A percentile compares a stretch with the other conserved stretches of the same genome.
Conservation (phyloP, 2,113 vertebrate genomes). For the Hyaena hyaena region DNA sequence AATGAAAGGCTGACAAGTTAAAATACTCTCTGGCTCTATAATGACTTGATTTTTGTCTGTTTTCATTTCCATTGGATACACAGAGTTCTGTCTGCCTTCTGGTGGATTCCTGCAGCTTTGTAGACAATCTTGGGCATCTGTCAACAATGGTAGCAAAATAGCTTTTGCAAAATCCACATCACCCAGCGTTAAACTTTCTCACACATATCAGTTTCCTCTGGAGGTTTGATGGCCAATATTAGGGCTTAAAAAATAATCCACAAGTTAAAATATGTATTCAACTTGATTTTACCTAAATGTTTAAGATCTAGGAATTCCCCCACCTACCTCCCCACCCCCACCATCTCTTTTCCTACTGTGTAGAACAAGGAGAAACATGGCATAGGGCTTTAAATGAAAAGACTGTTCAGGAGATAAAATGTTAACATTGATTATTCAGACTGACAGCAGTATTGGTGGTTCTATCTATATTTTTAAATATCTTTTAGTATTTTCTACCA, state of each 20-base stretch:
- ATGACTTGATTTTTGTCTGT: constrained; percentile 55
- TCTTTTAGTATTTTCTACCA: constrained; percentile 7
- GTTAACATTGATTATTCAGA: constrained; percentile 24
- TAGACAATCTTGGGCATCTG: background rate
- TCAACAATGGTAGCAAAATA: constrained; percentile 43
- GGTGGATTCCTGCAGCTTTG: constrained; percentile 31
- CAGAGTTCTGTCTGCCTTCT: constrained; percentile 3
- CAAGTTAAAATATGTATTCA: constrained; percentile 57
- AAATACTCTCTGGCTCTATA: constrained; percentile 67
- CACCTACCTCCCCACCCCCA: too few species aligned
- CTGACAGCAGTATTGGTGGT: background rate
- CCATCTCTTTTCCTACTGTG: background rate
- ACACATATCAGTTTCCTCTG: background rate
- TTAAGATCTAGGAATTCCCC: background rate
- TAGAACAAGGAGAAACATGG: background rate
- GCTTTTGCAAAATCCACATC: constrained; percentile 35
- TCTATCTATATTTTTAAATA: background rate
- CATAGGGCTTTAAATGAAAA: constrained; percentile 24
- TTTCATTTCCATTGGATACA: constrained; percentile 61
- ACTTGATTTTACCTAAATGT: background rate
- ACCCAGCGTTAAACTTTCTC: constrained; percentile 22
- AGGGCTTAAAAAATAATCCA: background rate
- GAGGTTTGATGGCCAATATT: constrained; percentile 21
- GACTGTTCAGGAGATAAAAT: background rate
- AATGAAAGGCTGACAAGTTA: constrained; percentile 67